A percentile compares a stretch with the other conserved stretches of the same genome.
phyloP scores from a whole-genome alignment of 1,140 invertebrate species.

The Papilio aristodemus region DNA sequence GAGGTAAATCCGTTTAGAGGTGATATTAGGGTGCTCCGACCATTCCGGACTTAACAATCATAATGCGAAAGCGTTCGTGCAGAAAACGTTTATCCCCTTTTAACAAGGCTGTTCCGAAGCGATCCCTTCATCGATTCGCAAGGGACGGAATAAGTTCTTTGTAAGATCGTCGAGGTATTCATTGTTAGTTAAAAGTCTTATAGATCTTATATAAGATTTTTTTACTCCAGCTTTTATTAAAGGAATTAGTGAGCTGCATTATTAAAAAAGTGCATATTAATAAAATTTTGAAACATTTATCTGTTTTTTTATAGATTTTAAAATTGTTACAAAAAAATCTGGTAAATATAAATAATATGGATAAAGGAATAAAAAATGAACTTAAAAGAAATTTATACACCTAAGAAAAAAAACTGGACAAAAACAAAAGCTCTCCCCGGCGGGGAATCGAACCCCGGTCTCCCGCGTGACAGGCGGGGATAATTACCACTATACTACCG shows the following conservation, averaged over 20 bases:
- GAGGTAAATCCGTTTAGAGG: slow-evolving; percentile 28
- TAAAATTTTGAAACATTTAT: too few relatives aligned
- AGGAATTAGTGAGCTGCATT: neutral
- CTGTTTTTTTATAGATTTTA: too few relatives aligned
- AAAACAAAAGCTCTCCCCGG: too few relatives aligned
- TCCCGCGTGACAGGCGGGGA: slow-evolving; percentile 22
- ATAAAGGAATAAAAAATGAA: too few relatives aligned
- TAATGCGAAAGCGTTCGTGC: slow-evolving; percentile 24
- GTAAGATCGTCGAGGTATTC: slow-evolving; percentile 1
- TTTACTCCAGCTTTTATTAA: neutral
- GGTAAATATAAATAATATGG: too few relatives aligned
- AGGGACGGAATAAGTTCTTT: slow-evolving; percentile 9
- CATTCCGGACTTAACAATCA: slow-evolving; percentile 13
- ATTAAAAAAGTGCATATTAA: too few relatives aligned
- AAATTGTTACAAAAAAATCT: too few relatives aligned
- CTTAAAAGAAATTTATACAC: too few relatives aligned
- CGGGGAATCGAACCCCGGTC: slow-evolving; percentile 27
- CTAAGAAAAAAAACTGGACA: too few relatives aligned
- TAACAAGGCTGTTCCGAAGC: slow-evolving; percentile 23
- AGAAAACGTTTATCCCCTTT: slow-evolving; percentile 29
- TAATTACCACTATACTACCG: slow-evolving; percentile 28
- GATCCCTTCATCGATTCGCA: slow-evolving; percentile 13
- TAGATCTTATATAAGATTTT: neutral
- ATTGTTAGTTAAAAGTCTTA: neutral
- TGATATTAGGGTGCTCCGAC: slow-evolving; percentile 12